A percentile compares a stretch with the other conserved stretches of the same genome.
phyloP scores from a whole-genome alignment of 1,140 invertebrate genomes.

The Oryctes rhinoceros region DNA sequence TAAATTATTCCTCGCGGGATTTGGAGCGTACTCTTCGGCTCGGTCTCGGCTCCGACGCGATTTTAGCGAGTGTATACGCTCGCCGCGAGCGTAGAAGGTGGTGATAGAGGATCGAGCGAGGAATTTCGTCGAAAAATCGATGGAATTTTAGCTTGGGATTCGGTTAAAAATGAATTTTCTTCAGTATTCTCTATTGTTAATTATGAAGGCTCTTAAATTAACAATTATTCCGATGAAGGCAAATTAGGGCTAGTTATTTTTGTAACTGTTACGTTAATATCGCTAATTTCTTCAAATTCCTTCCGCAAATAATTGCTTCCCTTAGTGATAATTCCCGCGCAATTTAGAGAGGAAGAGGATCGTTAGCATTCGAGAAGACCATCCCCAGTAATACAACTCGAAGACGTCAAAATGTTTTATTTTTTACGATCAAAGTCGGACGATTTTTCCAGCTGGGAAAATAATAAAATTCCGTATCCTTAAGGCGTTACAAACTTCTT shows the following conservation, averaged over 20 bases:
- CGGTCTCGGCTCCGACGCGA: not conserved
- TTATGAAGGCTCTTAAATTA: too few species aligned
- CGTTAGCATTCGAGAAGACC: not conserved
- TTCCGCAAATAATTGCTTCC: not conserved
- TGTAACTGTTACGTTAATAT: not conserved
- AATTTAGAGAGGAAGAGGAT: not conserved
- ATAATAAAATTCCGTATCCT: conserved; percentile 31
- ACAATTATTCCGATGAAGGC: too few species aligned
- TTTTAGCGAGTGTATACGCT: not conserved
- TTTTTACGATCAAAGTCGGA: conserved; percentile 18
- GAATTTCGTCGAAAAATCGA: too few species aligned
- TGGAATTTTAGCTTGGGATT: too few species aligned
- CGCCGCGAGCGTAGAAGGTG: not conserved
- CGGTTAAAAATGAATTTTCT: too few species aligned
- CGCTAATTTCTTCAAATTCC: not conserved
- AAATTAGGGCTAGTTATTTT: too few species aligned
- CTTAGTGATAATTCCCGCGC: not conserved
- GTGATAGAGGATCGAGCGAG: too few species aligned
- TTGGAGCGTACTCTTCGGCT: not conserved
- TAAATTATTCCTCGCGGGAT: conserved; percentile 14
- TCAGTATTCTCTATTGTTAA: too few species aligned
- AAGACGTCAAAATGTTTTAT: not conserved
- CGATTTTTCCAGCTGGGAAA: conserved; percentile 30
- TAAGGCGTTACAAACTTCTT: conserved; percentile 35
- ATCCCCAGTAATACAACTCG: not conserved